These are phyloP conservation scores for Eucera pruinosa DNA, from an alignment of 2,888 invertebrate species.

Conservation along the genomic window DNA sequence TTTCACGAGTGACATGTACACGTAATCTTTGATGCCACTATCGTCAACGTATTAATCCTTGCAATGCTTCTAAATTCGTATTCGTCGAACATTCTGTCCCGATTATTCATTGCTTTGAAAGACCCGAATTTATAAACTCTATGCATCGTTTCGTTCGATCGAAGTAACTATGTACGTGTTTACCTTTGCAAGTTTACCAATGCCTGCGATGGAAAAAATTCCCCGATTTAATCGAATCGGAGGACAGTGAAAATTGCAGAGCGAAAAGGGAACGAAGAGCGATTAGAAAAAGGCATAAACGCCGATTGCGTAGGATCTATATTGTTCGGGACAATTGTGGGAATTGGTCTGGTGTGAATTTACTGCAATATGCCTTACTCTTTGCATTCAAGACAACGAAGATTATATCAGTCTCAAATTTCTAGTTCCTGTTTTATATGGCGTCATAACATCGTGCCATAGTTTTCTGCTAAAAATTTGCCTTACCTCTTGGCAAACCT, in stretches of 20 bases:
- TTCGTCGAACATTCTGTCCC: no score
- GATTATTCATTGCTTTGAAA: no score
- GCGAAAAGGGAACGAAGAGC: not conserved
- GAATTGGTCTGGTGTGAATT: slow-evolving; percentile 13
- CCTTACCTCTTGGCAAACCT: no score
- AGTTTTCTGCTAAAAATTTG: not conserved
- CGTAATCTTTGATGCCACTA: no score
- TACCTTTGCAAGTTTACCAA: no score
- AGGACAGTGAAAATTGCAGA: not conserved
- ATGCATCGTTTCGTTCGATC: slow-evolving; percentile 4
- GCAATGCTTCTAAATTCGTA: no score
- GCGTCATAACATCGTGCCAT: not conserved
- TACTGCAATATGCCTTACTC: not conserved
- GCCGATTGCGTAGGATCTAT: slow-evolving; percentile 1
- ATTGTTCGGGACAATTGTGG: slow-evolving; percentile 18
- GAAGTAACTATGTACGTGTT: no score
- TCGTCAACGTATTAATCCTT: no score
- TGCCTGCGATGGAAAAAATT: not conserved
- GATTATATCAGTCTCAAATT: slow-evolving; percentile 16
- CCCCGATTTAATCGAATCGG: not conserved
- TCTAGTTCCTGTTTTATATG: not conserved
- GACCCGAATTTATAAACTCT: no score
- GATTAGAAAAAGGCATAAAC: slow-evolving; percentile 5
- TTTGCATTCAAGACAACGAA: not conserved
- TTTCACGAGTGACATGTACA: no score